Conservation (phyloP, 2,888 invertebrate genomes). For the Netelia inedita region DNA sequence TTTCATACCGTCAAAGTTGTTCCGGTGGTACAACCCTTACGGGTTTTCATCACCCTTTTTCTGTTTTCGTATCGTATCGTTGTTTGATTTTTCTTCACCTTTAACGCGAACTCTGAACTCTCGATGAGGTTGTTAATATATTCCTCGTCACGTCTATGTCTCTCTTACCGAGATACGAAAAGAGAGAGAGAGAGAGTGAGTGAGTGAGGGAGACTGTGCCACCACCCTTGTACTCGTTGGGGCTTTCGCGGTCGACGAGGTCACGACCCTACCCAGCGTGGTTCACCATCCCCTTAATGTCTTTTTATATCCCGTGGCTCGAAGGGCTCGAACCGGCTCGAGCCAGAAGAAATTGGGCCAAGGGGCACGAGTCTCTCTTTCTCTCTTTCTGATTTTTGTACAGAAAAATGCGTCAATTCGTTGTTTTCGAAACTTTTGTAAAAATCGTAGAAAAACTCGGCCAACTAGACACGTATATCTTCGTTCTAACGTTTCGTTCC, state of each 20-base stretch:
- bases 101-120: background rate
- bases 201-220: background rate
- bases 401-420: constrained; percentile 16
- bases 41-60: background rate
- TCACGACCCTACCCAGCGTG: constrained; percentile 66
- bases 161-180: background rate
- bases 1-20: no score
- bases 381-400: constrained; percentile 25
- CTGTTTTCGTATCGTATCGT: background rate
- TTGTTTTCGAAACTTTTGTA: background rate
- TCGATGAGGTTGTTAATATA: background rate
- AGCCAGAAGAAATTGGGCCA: constrained; percentile 5
- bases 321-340: constrained; percentile 18
- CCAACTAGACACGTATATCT: background rate
- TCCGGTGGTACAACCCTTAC: background rate
- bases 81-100: constrained; percentile 34
- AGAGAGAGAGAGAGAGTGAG: no score
- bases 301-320: constrained; percentile 21
- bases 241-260: constrained; percentile 42
- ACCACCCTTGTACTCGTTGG: constrained; percentile 8
- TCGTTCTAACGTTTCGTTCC: constrained; percentile 11
- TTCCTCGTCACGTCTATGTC: constrained; percentile 1
- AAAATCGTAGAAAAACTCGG: constrained; percentile 22
- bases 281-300: constrained; percentile 18
- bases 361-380: background rate